phyloP scores from a whole-genome alignment of 2,797 vertebrate genomes.

The Oryzias sinensis region DNA sequence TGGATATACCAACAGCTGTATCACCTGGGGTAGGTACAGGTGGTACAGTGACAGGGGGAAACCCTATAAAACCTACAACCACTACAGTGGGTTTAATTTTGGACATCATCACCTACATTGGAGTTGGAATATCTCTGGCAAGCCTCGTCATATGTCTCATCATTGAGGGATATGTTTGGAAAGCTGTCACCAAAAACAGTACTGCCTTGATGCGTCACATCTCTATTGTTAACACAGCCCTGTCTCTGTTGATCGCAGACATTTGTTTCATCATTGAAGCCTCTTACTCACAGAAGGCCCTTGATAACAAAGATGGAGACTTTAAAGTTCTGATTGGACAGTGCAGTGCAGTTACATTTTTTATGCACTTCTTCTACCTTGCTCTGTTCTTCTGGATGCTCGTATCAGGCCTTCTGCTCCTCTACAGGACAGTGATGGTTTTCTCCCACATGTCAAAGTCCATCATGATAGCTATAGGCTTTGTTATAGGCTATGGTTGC shows the following conservation, averaged over 20 bases:
- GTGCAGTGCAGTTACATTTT: conserved; percentile 85
- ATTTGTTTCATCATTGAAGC: conserved; percentile 86
- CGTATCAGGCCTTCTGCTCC: conserved; percentile 85
- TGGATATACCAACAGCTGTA: neutral
- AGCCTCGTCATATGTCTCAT: conserved; percentile 84
- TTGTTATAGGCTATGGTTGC: conserved; percentile 84
- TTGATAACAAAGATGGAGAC: conserved; percentile 35
- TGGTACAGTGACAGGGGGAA: no score
- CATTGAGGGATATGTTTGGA: conserved; percentile 88
- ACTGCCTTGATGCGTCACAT: conserved; percentile 89
- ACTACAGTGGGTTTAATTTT: conserved; percentile 23
- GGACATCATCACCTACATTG: conserved; percentile 83
- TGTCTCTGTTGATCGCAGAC: conserved; percentile 85
- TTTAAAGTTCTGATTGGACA: conserved; percentile 26
- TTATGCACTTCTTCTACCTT: conserved; percentile 91
- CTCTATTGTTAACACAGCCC: conserved; percentile 85
- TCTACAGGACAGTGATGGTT: conserved; percentile 87
- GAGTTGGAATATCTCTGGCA: conserved; percentile 84
- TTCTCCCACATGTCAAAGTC: conserved; percentile 85
- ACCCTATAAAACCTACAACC: no score
- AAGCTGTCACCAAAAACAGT: conserved; percentile 83
- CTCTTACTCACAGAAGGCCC: conserved; percentile 46
- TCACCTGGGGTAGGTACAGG: no score
- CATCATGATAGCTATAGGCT: conserved; percentile 79
- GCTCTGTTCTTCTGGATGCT: conserved; percentile 95